phyloP scores from a whole-genome alignment of 2,113 vertebrate species.

The Sterrhoptilus dennistouni region DNA sequence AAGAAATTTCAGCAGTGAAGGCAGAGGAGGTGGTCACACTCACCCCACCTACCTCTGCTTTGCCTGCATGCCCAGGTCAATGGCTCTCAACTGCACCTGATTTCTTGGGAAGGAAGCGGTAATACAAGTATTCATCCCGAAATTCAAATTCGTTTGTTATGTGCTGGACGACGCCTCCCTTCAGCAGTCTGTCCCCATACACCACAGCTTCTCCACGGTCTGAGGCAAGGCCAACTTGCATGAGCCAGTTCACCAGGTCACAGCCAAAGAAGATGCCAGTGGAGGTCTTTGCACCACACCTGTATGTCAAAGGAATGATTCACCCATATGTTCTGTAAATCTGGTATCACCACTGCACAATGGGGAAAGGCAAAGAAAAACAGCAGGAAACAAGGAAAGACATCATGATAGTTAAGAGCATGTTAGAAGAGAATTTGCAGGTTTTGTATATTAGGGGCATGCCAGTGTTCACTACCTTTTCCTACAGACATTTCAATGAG shows the following conservation, averaged over 20 bases:
- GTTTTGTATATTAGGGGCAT: conserved; percentile 44
- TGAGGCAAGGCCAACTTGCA: conserved; percentile 87
- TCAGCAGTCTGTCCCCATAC: conserved; percentile 84
- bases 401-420: conserved; percentile 67
- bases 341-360: conserved; percentile 84
- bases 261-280: conserved; percentile 88
- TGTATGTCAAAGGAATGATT: conserved; percentile 84
- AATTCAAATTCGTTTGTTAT: conserved; percentile 85
- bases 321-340: conserved; percentile 82
- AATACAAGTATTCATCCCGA: conserved; percentile 85
- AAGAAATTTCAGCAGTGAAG: neutral
- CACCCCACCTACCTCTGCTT: neutral
- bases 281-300: conserved; percentile 80
- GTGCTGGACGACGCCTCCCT: conserved; percentile 87
- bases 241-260: conserved; percentile 93
- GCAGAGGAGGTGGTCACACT: neutral
- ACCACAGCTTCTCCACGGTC: conserved; percentile 87
- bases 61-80: neutral
- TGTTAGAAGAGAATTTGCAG: conserved; percentile 57
- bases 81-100: neutral
- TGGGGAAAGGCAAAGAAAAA: conserved; percentile 67
- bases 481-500: neutral
- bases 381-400: conserved; percentile 73
- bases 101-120: conserved; percentile 77
- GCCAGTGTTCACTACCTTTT: neutral